Base-by-base conservation (phyloP, 1,140 invertebrate genomes). In the Bicyclus anynana region DNA sequence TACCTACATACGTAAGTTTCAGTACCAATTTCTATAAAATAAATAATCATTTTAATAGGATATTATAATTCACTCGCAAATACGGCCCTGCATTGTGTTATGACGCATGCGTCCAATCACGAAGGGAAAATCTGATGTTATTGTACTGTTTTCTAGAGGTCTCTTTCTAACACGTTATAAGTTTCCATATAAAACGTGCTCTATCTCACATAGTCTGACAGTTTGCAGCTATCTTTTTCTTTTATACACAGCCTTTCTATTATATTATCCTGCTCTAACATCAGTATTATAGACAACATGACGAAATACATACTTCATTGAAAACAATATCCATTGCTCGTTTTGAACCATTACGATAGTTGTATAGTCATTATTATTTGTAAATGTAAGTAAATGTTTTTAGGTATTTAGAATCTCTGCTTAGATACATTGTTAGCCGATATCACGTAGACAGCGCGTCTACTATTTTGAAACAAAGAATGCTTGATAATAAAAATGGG, bases 71-170 rank as follows among this genome's bases (percentile, higher is more conserved):
- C 37, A 42, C 0, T 12, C 17, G 18, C n/a, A 17, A 82, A 48
- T 80, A 68, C 76, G 59, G 35, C 65, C 72, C 84, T 84, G 80
- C 14, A 37, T 57, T 60, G 49, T 42, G 20, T 66, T 72, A 74
- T 85, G 74, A 87, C 82, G 84, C 84, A 87, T 85, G 84, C 82
- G 84, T 84, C 80, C 80, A 83, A 80, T 74, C 74, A 62, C 67
- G 68, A 77, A 62, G 53, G 66, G 62, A 72, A 74, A 75, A 78
- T 72, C 67, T 67, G 60, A 74, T 78, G 69, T 74, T 76, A 72
- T 68, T 68, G 53, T 56, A 74, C 72, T 80, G 75, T 78, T 80
- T 78, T 84, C 63, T 67, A 54, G 33, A 29, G 42, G 20, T 84
- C 80, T 76, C 76, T 65, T 59, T 83, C 58, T 51, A 58, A 44